Conservation (phyloP, 2,797 vertebrate species). For the Pipistrellus pipistrellus region DNA sequence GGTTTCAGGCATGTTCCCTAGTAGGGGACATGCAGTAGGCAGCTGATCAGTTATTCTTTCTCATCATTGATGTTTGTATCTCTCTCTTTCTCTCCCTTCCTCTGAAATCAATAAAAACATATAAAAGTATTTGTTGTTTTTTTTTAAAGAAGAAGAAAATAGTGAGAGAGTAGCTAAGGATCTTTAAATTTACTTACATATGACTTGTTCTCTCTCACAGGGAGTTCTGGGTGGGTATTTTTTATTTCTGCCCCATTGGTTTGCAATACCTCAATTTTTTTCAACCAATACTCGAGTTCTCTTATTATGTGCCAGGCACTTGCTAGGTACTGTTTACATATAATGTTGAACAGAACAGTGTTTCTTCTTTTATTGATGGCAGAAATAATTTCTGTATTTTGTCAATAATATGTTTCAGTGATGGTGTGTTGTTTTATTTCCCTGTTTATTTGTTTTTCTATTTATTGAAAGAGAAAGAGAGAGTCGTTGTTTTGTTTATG, state of each 20-base stretch:
- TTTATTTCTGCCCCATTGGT: slow-evolving; percentile 31
- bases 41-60: too few relatives aligned
- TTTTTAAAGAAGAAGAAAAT: slow-evolving; percentile 10
- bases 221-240: background rate
- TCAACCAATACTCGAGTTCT: slow-evolving; percentile 31
- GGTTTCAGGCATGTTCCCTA: too few relatives aligned
- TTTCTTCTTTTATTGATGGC: slow-evolving; percentile 14
- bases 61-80: too few relatives aligned
- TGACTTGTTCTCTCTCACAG: background rate
- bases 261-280: slow-evolving; percentile 30
- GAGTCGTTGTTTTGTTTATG: too few relatives aligned
- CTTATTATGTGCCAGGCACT: background rate
- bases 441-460: background rate
- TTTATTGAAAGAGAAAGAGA: too few relatives aligned
- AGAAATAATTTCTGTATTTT: slow-evolving; percentile 56
- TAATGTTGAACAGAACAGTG: slow-evolving; percentile 42
- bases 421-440: slow-evolving; percentile 47
- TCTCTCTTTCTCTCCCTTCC: too few relatives aligned
- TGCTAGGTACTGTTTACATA: slow-evolving; percentile 9
- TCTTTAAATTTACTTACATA: background rate
- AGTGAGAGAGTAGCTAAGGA: background rate
- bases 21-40: too few relatives aligned
- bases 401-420: slow-evolving; percentile 12
- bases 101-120: too few relatives aligned
- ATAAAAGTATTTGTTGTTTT: too few relatives aligned